Evolutionary conservation across 2,797 vertebrate genomes (phyloP), one percentile per base, ranked within the genome.

Genomic region (Varecia variegata): DNA sequence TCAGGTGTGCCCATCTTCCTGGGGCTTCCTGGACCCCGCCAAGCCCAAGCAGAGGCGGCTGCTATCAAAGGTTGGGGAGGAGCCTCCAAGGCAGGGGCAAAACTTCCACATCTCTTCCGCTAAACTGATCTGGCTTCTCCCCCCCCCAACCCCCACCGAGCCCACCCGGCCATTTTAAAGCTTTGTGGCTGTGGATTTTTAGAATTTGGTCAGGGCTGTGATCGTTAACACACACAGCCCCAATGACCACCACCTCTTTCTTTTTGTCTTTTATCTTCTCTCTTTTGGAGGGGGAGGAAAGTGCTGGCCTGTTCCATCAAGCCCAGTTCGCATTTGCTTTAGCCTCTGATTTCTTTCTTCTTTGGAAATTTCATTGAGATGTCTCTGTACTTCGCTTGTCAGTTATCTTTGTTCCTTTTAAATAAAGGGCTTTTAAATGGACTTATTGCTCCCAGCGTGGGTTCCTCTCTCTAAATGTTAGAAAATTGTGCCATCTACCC

Each of bases 401-500:
- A 98, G 98, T 98, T 98, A 99, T 99, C 99, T 99, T 99, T 99
- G 98, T 99, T 99, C 98, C 98, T 98, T 98, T 98, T 98, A 98
- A 99, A 99, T 99, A 99, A 99, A 99, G 97, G 98, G 98, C 98
- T 99, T 99, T 99, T 99, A 99, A 99, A 99, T 99, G 98, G 98
- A 98, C 99, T 99, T 98, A 98, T 98, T 98, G 98, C 98, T 98
- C 98, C 98, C 98, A 98, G 98, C 98, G 98, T 99, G 98, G 98
- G 97, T 98, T 98, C 98, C 98, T 99, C 98, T 98, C 98, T 99
- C 99, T 99, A 99, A 99, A 99, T 99, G 99, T 99, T 99, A 99
- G 99, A 99, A 99, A 99, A 99, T 99, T 99, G 99, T 99, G 99
- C 99, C 99, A 99, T 99, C 99, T 99, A 99, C 99, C 99, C 99